Conservation (phyloP, 2,888 invertebrate species). For the Scaptomyza polygonia region DNA sequence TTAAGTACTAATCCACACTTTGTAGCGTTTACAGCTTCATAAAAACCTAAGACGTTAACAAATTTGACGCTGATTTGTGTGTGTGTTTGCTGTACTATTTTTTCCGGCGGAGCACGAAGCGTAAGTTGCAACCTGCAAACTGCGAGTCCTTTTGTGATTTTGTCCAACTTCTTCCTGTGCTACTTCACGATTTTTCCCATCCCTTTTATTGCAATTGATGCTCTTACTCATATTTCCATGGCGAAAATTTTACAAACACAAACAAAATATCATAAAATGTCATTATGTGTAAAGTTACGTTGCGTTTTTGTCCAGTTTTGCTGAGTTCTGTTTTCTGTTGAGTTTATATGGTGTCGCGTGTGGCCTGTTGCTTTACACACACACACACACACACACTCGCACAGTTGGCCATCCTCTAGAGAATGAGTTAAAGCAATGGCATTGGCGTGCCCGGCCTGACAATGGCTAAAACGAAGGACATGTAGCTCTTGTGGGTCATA, state of each 20-base stretch:
- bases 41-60: slow-evolving; percentile 68
- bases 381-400: slow-evolving; percentile 22
- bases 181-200: not conserved
- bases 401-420: slow-evolving; percentile 31
- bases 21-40: slow-evolving; percentile 59
- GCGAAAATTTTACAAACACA: slow-evolving; percentile 18
- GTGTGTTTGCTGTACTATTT: slow-evolving; percentile 16
- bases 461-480: slow-evolving; percentile 60
- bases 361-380: slow-evolving; percentile 71
- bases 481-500: slow-evolving; percentile 50
- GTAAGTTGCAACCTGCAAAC: slow-evolving; percentile 45
- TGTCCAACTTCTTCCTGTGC: slow-evolving; percentile 16
- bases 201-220: not conserved
- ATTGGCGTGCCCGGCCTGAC: slow-evolving; percentile 68
- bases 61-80: slow-evolving; percentile 74
- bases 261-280: slow-evolving; percentile 64
- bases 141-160: slow-evolving; percentile 57
- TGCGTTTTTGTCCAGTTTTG: slow-evolving; percentile 31
- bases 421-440: slow-evolving; percentile 49
- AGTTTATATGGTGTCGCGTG: slow-evolving; percentile 67
- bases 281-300: slow-evolving; percentile 72
- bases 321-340: slow-evolving; percentile 27
- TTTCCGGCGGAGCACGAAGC: slow-evolving; percentile 19
- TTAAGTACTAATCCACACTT: not conserved
- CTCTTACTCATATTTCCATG: slow-evolving; percentile 30